phyloP scores from a whole-genome alignment of 2,113 vertebrate genomes.

The Dendrocopos noguchii region DNA sequence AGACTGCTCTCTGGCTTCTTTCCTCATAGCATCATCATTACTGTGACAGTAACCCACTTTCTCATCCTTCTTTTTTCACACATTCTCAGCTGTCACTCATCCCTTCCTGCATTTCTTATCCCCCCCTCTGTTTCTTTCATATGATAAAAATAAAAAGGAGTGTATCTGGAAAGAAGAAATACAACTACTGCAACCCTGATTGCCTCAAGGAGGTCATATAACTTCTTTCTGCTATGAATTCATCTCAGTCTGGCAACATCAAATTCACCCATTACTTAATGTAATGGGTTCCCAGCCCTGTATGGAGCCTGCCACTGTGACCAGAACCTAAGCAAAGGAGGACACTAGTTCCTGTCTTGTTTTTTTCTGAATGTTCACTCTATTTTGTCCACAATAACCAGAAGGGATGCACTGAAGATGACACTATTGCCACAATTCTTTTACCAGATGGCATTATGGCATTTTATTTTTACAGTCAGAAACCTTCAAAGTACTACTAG shows the following conservation, averaged over 20 bases:
- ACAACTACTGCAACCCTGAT: neutral
- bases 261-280: no score
- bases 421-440: neutral
- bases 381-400: neutral
- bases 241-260: neutral
- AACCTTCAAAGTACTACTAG: neutral
- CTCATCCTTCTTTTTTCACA: neutral
- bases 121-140: neutral
- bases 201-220: neutral
- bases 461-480: constrained; percentile 1
- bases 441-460: neutral
- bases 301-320: neutral
- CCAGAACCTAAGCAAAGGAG: neutral
- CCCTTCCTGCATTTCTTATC: neutral
- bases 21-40: neutral
- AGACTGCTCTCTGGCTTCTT: neutral
- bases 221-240: neutral
- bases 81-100: constrained; percentile 2
- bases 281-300: neutral
- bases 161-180: neutral
- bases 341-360: neutral
- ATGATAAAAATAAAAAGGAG: neutral
- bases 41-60: neutral
- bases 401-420: neutral
- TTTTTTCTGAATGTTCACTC: neutral